These are phyloP conservation scores for Choristoneura fumiferana DNA, from an alignment of 1,140 invertebrate species.

Conservation along the genomic window DNA sequence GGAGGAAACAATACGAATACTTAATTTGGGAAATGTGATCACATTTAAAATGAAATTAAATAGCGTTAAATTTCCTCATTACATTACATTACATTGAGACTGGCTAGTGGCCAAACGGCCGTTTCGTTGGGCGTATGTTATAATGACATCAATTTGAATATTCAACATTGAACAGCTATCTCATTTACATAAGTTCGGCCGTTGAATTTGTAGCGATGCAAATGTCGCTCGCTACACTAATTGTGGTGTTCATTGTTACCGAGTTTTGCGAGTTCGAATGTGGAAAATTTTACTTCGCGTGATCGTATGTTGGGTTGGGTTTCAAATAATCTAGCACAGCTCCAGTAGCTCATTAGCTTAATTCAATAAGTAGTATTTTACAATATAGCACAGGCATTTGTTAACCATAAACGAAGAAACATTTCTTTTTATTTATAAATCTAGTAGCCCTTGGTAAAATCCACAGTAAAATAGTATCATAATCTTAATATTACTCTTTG, in stretches of 20 bases:
- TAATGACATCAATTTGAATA: conserved; percentile 79
- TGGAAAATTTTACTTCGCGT: not conserved
- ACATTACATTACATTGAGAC: conserved; percentile 49
- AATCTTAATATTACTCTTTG: not conserved
- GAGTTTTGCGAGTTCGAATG: not conserved
- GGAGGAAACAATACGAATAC: too few relatives aligned
- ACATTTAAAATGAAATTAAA: conserved; percentile 20
- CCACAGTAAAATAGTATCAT: too few relatives aligned
- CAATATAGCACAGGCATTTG: too few relatives aligned
- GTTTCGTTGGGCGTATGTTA: conserved; percentile 68
- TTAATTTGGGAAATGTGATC: too few relatives aligned
- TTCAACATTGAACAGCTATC: conserved; percentile 74
- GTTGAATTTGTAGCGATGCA: conserved; percentile 69
- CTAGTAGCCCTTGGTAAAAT: too few relatives aligned
- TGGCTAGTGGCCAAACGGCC: conserved; percentile 68
- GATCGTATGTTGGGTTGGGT: too few relatives aligned
- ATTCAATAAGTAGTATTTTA: too few relatives aligned
- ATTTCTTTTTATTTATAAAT: too few relatives aligned
- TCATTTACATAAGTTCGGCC: conserved; percentile 75
- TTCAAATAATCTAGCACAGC: too few relatives aligned
- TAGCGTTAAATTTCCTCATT: conserved; percentile 69
- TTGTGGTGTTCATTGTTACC: conserved; percentile 51
- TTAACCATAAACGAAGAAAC: too few relatives aligned
- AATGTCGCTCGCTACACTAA: conserved; percentile 54
- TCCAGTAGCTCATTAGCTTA: too few relatives aligned